A percentile compares a stretch with the other conserved stretches of the same genome.
phyloP scores from a whole-genome alignment of 2,797 vertebrate species.

The Capromys pilorides region DNA sequence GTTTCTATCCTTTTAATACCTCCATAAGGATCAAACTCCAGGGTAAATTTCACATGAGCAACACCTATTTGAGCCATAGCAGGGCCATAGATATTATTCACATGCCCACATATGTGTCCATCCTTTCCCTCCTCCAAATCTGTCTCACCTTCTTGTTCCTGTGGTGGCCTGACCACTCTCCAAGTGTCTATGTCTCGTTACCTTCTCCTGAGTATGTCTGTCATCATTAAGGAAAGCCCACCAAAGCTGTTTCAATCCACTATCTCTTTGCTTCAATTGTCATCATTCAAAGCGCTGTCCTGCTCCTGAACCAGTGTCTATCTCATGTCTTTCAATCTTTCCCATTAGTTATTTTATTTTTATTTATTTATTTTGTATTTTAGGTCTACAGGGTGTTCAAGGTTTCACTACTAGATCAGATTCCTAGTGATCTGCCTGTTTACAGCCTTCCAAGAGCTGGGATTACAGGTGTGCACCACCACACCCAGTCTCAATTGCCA shows the following conservation, averaged over 20 bases:
- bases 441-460: no score
- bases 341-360: not conserved
- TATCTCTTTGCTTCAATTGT: not conserved
- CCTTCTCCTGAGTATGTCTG: not conserved
- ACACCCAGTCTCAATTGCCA: no score
- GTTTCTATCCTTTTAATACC: not conserved
- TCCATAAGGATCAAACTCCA: not conserved
- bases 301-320: not conserved
- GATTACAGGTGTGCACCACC: no score
- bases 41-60: not conserved
- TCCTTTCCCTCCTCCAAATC: not conserved
- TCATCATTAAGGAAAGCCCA: not conserved
- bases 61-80: no score
- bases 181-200: no score
- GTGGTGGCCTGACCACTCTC: fast-evolving
- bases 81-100: not conserved
- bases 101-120: not conserved
- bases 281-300: not conserved
- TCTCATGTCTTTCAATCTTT: not conserved
- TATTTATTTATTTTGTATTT: no score
- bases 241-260: not conserved
- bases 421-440: no score
- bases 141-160: not conserved
- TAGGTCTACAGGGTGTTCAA: no score
- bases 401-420: no score